Base-by-base conservation (phyloP, 2,797 vertebrate species). In the Lateolabrax maculatus region DNA sequence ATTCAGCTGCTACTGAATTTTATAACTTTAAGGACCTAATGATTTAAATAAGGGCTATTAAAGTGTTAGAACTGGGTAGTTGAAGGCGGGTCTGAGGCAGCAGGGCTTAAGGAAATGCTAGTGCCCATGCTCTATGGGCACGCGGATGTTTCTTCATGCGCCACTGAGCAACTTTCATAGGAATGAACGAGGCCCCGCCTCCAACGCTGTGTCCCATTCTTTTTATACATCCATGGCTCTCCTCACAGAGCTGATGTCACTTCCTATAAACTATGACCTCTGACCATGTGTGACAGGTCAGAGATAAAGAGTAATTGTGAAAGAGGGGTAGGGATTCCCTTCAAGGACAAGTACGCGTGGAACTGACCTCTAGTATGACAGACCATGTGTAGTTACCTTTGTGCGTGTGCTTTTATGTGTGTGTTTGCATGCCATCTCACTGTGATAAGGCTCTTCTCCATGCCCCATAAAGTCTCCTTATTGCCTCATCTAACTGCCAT, bases 401-500 rank as follows among this genome's bases (percentile, higher is more conserved):
- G 34, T 68, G 60, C 16, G 15, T 56, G 65, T 55, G 48, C 23
- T 5, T 53, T 39, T 51, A 53, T 46, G 29, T 65, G 44, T 31
- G 18, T 65, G 27, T n/a, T 7, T 48, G 46, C 44, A 15, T 43
- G 39, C 36, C 18, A 48, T 41, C 49, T 41, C 48, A 56, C 61
- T 60, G 48, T 74, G 65, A 83, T 83, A 48, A 71, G 48, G 44
- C 58, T 73, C 46, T 60, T 66, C 49, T 67, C 34, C 46, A 65
- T 37, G 73, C 63, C 34, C 60, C 73, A 77, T 84, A 84, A 84
- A 77, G 39, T 27, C 58, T 46, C 23, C 51, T 80, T 41, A 84
- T 77, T 80, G 64, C 41, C 34, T 70, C 58, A 77, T 73, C 64
- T 58, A 9, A 41, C 31, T 49, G 31, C 67, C 8, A 72, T 84